Percentiles rank a stretch among this genome's conserved stretches.
phyloP scores from a whole-genome alignment of 2,797 vertebrate genomes.

The Platyrinchus mystaceus region DNA sequence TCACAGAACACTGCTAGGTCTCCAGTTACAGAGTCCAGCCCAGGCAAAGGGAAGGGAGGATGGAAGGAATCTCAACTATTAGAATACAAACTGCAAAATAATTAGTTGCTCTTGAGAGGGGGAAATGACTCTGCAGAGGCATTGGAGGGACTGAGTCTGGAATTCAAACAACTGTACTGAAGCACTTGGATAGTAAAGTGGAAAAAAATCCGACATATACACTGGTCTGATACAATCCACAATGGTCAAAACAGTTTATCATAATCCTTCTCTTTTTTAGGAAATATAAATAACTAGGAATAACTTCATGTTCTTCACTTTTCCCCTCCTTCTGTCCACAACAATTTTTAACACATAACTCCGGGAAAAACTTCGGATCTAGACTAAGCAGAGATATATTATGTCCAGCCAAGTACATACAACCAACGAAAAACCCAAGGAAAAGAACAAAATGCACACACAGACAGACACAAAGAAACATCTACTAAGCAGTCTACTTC shows the following conservation, averaged over 20 bases:
- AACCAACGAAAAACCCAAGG: neutral
- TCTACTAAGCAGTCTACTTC: neutral
- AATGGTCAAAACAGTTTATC: neutral
- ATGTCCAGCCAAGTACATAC: neutral
- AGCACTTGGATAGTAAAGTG: neutral
- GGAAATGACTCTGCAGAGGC: neutral
- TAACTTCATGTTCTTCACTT: neutral
- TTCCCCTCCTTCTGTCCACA: neutral
- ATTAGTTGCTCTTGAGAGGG: neutral
- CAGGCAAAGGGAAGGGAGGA: neutral
- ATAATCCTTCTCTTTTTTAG: neutral
- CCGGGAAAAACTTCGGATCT: neutral
- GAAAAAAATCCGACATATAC: neutral
- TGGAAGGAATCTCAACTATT: constrained; percentile 30
- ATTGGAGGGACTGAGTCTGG: neutral
- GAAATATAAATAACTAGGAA: neutral
- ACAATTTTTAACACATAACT: neutral
- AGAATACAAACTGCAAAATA: constrained; percentile 27
- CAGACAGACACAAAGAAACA: neutral
- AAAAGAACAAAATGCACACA: neutral
- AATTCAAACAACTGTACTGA: constrained; percentile 31
- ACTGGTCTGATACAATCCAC: neutral
- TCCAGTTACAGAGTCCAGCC: neutral
- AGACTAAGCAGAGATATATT: neutral
- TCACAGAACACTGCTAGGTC: neutral